Base-by-base conservation (phyloP, 2,113 vertebrate genomes). In the Pipa parva region DNA sequence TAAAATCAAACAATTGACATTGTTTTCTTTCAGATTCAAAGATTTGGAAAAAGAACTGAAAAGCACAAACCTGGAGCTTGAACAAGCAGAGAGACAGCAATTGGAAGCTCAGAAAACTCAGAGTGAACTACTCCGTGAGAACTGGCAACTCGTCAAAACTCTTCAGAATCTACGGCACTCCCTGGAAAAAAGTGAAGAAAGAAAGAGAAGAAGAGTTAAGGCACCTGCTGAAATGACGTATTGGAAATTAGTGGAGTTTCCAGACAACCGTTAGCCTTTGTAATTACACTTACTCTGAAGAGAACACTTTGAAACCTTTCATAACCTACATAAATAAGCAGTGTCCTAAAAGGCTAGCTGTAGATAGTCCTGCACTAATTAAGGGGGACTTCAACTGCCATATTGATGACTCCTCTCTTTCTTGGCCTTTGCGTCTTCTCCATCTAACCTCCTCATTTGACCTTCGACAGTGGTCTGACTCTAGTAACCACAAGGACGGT, bases 101-200 rank as follows among this genome's bases (percentile, higher is more conserved):
- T 18, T 21, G 57, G 61, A 46, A 25, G 64, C 70, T 9, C 37
- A 59, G 48, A 55, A 52, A n/a, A 39, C 45, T 21, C 61, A 63
- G 26, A 22, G 29, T 9, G 56, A 63, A 15, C 72, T 74, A n/a
- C 39, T 76, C 20, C 61, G 39, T 17, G 49, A 74, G 57, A 72
- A 71, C 28, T 24, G 57, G 26, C 27, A 61, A 1, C 72, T 74
- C 25, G n/a, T 70, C 17, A 67, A 61, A 22, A 71, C 29, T 5
- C 48, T 71, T 22, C 50, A 59, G 46, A 49, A 57, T 2, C 31
- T 74, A 12, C 55, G 69, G 5, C 45, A 63, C 25, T 21, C 26
- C 9, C 21, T 72, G 15, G 72, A 76, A 37, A 63, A 29, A n/a
- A 49, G 58, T 0, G 31, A 48, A 27, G 36, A 39, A 3, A 59